Conservation (phyloP, 2,797 vertebrate species). For the Squalus acanthias region DNA sequence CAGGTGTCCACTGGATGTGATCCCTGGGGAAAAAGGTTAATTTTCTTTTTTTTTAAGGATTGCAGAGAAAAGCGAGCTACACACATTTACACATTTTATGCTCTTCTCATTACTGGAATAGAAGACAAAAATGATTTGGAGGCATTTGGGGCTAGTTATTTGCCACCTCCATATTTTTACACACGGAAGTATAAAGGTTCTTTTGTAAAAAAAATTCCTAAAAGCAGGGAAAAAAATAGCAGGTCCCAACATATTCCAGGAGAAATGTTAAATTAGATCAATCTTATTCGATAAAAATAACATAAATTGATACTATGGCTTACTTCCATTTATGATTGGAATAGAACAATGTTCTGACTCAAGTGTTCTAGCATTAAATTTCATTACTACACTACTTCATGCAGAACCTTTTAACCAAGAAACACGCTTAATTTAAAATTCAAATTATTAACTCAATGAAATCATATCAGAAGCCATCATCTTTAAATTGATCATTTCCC, state of each 20-base stretch:
- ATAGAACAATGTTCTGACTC: neutral
- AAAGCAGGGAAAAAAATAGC: neutral
- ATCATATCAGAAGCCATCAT: neutral
- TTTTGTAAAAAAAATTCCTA: neutral
- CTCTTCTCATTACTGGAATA: neutral
- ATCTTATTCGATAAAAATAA: neutral
- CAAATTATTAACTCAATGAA: neutral
- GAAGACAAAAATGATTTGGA: neutral
- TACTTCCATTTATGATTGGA: neutral
- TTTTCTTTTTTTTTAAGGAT: conserved; percentile 20
- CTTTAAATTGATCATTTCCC: neutral
- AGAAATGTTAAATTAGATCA: neutral
- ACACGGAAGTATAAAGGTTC: neutral
- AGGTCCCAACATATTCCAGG: neutral
- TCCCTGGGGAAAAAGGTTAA: conserved; percentile 62
- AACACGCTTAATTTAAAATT: neutral
- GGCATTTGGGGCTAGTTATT: neutral
- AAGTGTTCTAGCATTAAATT: neutral
- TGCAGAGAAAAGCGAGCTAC: neutral
- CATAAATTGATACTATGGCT: neutral
- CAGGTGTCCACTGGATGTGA: conserved; percentile 82
- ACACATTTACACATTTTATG: neutral
- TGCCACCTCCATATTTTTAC: neutral
- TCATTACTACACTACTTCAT: neutral
- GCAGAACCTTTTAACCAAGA: neutral